These are phyloP conservation scores for Cheiracanthium punctorium DNA, from an alignment of 2,888 invertebrate genomes.

Conservation along the genomic window DNA sequence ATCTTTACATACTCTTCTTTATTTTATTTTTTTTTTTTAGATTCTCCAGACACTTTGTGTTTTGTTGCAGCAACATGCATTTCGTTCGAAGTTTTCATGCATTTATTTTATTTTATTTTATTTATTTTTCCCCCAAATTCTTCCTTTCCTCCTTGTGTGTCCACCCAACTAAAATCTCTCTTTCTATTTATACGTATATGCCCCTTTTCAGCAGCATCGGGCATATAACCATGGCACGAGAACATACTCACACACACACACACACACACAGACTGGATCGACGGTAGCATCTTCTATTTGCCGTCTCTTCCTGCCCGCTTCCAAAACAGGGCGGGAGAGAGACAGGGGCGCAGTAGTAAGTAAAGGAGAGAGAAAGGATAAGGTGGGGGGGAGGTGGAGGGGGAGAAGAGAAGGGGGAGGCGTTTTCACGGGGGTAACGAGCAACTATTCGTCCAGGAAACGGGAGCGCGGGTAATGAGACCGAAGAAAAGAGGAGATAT, in stretches of 20 bases:
- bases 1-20: too few relatives aligned
- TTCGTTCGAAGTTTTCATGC: neutral
- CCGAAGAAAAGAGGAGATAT: slow-evolving; percentile 29
- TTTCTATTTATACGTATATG: neutral
- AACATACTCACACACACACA: too few relatives aligned
- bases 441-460: slow-evolving; percentile 20
- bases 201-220: neutral
- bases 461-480: slow-evolving; percentile 21
- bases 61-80: neutral
- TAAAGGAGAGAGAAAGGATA: too few relatives aligned
- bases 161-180: neutral
- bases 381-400: neutral
- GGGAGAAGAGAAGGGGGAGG: neutral
- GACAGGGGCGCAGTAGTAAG: too few relatives aligned
- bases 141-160: neutral
- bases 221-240: too few relatives aligned
- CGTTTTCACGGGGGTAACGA: neutral
- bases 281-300: slow-evolving; percentile 1
- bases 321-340: neutral
- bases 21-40: too few relatives aligned
- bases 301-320: slow-evolving; percentile 10
- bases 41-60: neutral
- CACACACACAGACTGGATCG: too few relatives aligned
- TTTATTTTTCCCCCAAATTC: too few relatives aligned
- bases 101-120: neutral